Evolutionary conservation across 37 sponge, comb jelly and placozoan genomes (phyloP).

Genomic region (Mnemiopsis leidyi): DNA sequence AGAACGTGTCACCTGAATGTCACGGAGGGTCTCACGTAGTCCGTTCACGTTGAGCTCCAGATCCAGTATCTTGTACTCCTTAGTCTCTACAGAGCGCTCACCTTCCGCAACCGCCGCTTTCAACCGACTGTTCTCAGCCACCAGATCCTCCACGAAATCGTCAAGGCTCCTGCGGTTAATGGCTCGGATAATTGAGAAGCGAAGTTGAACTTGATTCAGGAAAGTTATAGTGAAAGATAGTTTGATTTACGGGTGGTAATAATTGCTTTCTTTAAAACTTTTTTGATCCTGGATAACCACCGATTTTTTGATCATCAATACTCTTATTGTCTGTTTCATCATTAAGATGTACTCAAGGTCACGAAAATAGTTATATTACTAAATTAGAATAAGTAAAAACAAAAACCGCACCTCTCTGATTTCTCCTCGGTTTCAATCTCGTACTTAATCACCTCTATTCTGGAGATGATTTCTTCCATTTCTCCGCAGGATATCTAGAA

Average conservation of each 20-base stretch:
- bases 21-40: neutral
- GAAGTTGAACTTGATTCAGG: too few relatives aligned
- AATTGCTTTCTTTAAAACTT: too few relatives aligned
- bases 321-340: too few relatives aligned
- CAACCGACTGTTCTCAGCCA: neutral
- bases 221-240: too few relatives aligned
- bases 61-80: slow-evolving; percentile 4
- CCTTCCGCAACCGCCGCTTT: neutral
- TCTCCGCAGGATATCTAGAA: neutral
- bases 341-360: too few relatives aligned
- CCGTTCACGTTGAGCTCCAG: slow-evolving; percentile 25
- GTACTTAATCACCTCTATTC: neutral
- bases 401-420: neutral
- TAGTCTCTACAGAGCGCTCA: neutral
- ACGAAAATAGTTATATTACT: too few relatives aligned
- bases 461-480: neutral
- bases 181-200: too few relatives aligned
- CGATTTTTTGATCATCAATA: too few relatives aligned
- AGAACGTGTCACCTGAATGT: neutral
- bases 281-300: too few relatives aligned
- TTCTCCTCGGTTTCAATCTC: neutral
- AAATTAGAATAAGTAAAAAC: too few relatives aligned
- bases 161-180: neutral
- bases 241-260: too few relatives aligned
- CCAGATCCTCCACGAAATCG: slow-evolving; percentile 9